phyloP scores from a whole-genome alignment of 2,797 vertebrate genomes.

The Amblyopsis hoosieri region DNA sequence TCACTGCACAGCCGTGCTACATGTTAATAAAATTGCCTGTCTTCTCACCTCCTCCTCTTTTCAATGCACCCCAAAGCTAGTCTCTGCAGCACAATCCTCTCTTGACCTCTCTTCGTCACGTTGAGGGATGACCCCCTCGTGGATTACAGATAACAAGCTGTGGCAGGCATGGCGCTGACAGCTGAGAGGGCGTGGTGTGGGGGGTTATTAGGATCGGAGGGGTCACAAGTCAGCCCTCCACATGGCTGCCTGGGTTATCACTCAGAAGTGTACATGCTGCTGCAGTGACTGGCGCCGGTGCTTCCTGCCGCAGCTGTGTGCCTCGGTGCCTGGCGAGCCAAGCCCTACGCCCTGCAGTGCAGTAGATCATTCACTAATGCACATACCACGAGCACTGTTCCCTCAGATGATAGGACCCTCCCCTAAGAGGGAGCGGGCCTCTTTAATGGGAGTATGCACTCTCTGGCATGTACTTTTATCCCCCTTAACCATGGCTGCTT shows the following conservation, averaged over 20 bases:
- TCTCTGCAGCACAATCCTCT: conserved; percentile 34
- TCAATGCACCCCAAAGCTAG: conserved; percentile 28
- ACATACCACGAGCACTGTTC: conserved; percentile 34
- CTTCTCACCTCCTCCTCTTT: conserved; percentile 1
- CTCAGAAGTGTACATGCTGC: conserved; percentile 17
- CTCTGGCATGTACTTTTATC: conserved; percentile 46
- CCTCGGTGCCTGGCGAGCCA: not conserved
- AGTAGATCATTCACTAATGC: conserved; percentile 44
- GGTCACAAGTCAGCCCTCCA: conserved; percentile 2
- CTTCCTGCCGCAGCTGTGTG: conserved; percentile 2
- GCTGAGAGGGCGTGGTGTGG: conserved; percentile 19
- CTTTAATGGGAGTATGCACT: conserved; percentile 42
- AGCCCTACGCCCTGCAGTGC: conserved; percentile 10
- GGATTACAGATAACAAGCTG: conserved; percentile 65
- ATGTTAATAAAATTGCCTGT: conserved; percentile 3
- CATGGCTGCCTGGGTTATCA: conserved; percentile 11
- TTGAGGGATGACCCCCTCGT: conserved; percentile 50
- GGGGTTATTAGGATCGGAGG: conserved; percentile 2
- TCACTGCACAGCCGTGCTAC: conserved; percentile 17
- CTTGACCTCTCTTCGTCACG: conserved; percentile 47
- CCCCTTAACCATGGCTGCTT: conserved; percentile 41
- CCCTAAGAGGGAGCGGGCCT: conserved; percentile 29
- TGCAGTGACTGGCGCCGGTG: not conserved
- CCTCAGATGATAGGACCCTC: conserved; percentile 41
- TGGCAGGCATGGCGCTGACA: conserved; percentile 29